A percentile compares a stretch with the other conserved stretches of the same genome.
Evolutionary conservation across 1,140 invertebrate species (phyloP).

Genomic region (Batillaria attramentaria): DNA sequence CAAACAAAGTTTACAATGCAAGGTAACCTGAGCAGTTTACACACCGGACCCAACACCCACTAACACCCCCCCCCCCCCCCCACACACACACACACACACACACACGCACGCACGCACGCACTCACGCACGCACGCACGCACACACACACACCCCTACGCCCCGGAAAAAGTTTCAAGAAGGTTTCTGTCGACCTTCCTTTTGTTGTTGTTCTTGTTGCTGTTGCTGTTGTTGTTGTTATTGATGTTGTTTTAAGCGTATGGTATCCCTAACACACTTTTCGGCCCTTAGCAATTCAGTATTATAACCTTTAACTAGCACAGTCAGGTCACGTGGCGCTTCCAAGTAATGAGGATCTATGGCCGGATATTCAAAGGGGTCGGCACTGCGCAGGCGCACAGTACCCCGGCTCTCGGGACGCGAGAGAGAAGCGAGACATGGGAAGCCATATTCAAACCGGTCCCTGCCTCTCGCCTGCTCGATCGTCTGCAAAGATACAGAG

Average conservation of each 20-base stretch:
- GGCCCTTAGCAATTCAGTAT: too few species aligned
- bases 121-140: too few species aligned
- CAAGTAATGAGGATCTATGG: conserved; percentile 81
- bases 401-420: conserved; percentile 56
- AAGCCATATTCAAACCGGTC: conserved; percentile 12
- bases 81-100: too few species aligned
- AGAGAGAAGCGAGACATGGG: conserved; percentile 22
- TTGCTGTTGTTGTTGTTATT: too few species aligned
- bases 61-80: too few species aligned
- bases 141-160: too few species aligned
- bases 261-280: neutral
- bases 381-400: conserved; percentile 63
- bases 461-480: neutral
- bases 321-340: conserved; percentile 49
- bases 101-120: too few species aligned
- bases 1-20: too few species aligned
- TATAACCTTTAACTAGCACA: conserved; percentile 55
- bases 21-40: neutral
- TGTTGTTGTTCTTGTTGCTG: neutral
- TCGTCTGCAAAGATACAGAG: too few species aligned
- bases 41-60: neutral
- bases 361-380: conserved; percentile 85
- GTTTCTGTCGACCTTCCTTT: neutral
- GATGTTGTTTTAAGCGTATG: neutral
- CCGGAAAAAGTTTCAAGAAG: neutral